These are phyloP conservation scores for Leptinotarsa undecemlineata DNA, from an alignment of 1,140 invertebrate genomes.

Conservation along the genomic window DNA sequence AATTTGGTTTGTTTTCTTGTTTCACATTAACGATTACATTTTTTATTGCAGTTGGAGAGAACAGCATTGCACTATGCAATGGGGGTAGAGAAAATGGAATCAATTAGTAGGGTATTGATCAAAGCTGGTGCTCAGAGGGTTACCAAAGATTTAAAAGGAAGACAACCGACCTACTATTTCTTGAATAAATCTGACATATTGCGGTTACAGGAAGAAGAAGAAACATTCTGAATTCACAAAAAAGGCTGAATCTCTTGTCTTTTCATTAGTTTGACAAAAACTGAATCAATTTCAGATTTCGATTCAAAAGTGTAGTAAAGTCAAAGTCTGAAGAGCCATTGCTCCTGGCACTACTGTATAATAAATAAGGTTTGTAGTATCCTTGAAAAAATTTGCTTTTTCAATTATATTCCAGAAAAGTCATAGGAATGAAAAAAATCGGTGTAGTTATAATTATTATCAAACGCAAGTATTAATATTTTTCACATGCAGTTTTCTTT, in stretches of 20 bases:
- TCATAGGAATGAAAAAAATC: too few relatives aligned
- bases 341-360: too few relatives aligned
- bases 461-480: too few relatives aligned
- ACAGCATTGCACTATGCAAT: conserved; percentile 88
- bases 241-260: neutral
- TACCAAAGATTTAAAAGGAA: conserved; percentile 83
- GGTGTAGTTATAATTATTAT: too few relatives aligned
- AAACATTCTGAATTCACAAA: conserved; percentile 55
- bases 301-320: too few relatives aligned
- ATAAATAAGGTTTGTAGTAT: too few relatives aligned
- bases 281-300: neutral
- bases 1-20: neutral
- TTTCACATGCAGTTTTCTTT: too few relatives aligned
- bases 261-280: neutral
- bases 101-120: conserved; percentile 76
- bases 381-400: too few relatives aligned
- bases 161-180: conserved; percentile 89
- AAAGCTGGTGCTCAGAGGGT: conserved; percentile 79
- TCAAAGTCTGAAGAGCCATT: too few relatives aligned
- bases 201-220: conserved; percentile 80
- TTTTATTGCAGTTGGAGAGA: conserved; percentile 72
- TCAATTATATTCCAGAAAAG: too few relatives aligned
- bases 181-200: conserved; percentile 88
- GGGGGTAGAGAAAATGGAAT: conserved; percentile 82
- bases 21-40: conserved; percentile 3